Evolutionary conservation across 2,888 invertebrate species (phyloP).

Genomic region (Oligia latruncula): DNA sequence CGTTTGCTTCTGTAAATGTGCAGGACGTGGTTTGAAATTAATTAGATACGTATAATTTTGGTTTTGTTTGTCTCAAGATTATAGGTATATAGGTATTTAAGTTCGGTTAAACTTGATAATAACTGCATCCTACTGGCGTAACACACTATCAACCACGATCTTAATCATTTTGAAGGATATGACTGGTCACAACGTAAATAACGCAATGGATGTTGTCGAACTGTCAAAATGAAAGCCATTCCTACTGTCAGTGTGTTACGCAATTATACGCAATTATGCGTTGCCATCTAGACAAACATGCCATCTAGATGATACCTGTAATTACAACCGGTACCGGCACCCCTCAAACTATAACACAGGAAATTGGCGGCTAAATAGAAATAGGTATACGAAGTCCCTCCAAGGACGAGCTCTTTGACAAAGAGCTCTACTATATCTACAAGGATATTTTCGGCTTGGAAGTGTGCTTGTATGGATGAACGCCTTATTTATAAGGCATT

Average conservation of each 20-base stretch:
- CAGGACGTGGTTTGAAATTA: slow-evolving; percentile 10
- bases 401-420: background rate
- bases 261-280: background rate
- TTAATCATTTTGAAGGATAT: no score
- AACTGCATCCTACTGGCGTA: background rate
- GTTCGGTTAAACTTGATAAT: background rate
- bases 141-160: background rate
- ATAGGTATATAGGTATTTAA: background rate
- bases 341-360: background rate
- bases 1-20: background rate
- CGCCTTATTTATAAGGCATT: background rate
- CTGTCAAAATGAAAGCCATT: background rate
- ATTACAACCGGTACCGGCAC: no score
- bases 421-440: background rate
- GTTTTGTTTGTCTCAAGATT: background rate
- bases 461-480: background rate
- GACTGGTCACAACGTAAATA: background rate
- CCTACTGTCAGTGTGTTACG: background rate
- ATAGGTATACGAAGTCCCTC: no score
- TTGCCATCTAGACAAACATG: background rate
- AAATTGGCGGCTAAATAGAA: background rate
- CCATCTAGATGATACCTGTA: background rate
- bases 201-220: background rate
- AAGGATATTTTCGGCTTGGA: background rate
- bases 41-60: background rate